Conservation (phyloP, 2,888 invertebrate species). For the Abrostola triplasia region DNA sequence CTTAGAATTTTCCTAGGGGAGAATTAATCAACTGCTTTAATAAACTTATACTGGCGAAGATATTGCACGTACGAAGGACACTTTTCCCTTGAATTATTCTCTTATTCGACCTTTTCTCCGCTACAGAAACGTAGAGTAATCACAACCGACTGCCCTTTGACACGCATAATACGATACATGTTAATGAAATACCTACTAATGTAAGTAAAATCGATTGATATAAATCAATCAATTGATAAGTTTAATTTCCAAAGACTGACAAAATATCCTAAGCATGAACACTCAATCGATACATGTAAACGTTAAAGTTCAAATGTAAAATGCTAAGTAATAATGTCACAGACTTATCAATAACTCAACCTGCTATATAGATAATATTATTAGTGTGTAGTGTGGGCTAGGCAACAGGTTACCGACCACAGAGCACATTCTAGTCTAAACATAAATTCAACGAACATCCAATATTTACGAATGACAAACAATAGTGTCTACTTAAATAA, state of each 20-base stretch:
- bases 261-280: too few species aligned
- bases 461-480: constrained; percentile 1
- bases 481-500: neutral
- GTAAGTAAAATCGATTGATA: constrained; percentile 1
- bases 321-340: too few species aligned
- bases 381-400: too few species aligned
- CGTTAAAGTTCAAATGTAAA: constrained; percentile 10
- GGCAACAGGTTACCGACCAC: too few species aligned
- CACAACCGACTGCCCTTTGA: neutral
- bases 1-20: too few species aligned
- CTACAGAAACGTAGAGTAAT: neutral
- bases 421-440: neutral
- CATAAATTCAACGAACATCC: neutral
- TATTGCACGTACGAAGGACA: too few species aligned
- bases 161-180: neutral
- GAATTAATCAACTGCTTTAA: too few species aligned
- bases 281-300: too few species aligned
- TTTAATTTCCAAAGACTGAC: too few species aligned
- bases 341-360: too few species aligned
- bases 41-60: too few species aligned
- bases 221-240: neutral
- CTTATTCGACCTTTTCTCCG: neutral
- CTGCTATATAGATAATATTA: too few species aligned
- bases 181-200: constrained; percentile 1
- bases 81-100: neutral